Evolutionary conservation across 2,113 vertebrate genomes (phyloP).

Genomic region (Bujurquina vittata): DNA sequence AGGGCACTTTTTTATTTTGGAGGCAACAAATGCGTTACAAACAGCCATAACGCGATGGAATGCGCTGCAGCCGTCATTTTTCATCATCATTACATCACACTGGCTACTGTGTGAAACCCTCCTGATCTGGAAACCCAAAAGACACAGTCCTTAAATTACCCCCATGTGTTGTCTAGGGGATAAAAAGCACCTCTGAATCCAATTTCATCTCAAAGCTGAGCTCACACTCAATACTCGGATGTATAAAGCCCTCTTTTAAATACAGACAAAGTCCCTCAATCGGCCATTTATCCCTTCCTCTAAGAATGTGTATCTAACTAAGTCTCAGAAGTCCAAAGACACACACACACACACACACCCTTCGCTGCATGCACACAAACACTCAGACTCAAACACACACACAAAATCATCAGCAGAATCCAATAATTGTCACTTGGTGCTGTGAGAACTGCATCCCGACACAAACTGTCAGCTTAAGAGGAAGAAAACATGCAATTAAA

Average conservation of each 20-base stretch:
- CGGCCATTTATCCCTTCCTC: slow-evolving; percentile 67
- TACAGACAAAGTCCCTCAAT: slow-evolving; percentile 62
- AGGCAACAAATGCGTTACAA: background rate
- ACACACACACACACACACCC: slow-evolving; percentile 35
- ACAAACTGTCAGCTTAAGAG: slow-evolving; percentile 57
- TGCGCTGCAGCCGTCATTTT: background rate
- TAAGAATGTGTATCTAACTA: slow-evolving; percentile 71
- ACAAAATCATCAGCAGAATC: slow-evolving; percentile 58
- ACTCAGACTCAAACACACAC: background rate
- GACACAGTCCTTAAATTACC: slow-evolving; percentile 69
- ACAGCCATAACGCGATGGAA: slow-evolving; percentile 13
- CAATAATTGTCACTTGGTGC: slow-evolving; percentile 53
- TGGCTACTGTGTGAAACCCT: slow-evolving; percentile 20
- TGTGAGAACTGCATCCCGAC: slow-evolving; percentile 33
- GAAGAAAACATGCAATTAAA: slow-evolving; percentile 59
- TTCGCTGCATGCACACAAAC: slow-evolving; percentile 16
- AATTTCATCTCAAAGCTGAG: slow-evolving; percentile 67
- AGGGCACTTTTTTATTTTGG: background rate
- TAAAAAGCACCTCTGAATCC: slow-evolving; percentile 67
- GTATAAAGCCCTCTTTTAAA: slow-evolving; percentile 69
- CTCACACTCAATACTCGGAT: slow-evolving; percentile 66
- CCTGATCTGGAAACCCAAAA: slow-evolving; percentile 49
- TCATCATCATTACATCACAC: slow-evolving; percentile 33
- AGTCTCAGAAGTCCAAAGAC: slow-evolving; percentile 70
- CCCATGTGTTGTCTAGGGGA: slow-evolving; percentile 55